A percentile compares a stretch with the other conserved stretches of the same genome.
phyloP scores from a whole-genome alignment of 2,113 vertebrate species.

The Synodontis membranacea region DNA sequence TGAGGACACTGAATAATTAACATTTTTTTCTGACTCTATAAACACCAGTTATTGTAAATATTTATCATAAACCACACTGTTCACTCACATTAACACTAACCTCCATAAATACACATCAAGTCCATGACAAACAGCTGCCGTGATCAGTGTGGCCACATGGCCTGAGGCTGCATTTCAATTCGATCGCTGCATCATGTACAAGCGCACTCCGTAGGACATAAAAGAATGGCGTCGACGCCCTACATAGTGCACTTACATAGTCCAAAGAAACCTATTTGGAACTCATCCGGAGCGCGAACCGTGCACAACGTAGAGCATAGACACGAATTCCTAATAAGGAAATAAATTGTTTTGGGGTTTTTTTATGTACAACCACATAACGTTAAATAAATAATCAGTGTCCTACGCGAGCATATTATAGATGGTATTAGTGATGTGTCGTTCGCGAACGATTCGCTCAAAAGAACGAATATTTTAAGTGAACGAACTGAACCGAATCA shows the following conservation, averaged over 20 bases:
- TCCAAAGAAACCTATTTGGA: not conserved
- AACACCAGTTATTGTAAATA: not conserved
- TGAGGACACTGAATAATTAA: too few species aligned
- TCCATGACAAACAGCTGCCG: not conserved
- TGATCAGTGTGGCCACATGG: not conserved
- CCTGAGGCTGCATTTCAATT: not conserved
- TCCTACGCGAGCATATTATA: not conserved
- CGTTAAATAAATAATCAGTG: not conserved
- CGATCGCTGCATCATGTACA: not conserved
- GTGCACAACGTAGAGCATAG: constrained; percentile 6
- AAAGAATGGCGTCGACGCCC: not conserved
- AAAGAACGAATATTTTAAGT: too few species aligned
- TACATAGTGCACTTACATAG: not conserved
- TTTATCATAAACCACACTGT: too few species aligned
- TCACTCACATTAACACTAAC: not conserved
- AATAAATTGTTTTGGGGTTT: not conserved
- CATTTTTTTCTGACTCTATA: not conserved
- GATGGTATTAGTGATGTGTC: too few species aligned
- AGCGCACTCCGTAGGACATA: not conserved
- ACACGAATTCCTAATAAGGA: constrained; percentile 38
- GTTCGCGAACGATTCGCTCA: too few species aligned
- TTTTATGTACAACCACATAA: not conserved
- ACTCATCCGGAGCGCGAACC: not conserved
- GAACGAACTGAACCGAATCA: too few species aligned
- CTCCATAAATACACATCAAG: not conserved